Conservation (phyloP, 1,140 invertebrate species). For the Lerema accius region DNA sequence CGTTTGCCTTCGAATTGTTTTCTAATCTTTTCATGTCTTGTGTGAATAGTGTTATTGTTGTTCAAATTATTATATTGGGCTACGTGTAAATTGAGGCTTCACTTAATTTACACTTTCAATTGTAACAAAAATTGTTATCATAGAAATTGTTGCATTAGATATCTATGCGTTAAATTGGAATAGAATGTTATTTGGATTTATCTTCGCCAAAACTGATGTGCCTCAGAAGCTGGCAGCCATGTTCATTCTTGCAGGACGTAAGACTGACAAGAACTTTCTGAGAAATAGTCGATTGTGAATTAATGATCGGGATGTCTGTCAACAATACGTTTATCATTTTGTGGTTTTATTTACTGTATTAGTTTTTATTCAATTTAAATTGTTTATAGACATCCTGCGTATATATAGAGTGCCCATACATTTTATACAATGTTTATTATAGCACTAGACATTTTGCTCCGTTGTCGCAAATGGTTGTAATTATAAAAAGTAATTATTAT, state of each 20-base stretch:
- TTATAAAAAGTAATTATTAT: conserved; percentile 70
- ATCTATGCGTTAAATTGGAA: conserved; percentile 33
- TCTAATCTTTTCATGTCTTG: conserved; percentile 19
- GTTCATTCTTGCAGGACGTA: conserved; percentile 59
- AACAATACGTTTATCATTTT: conserved; percentile 47
- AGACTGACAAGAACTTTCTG: conserved; percentile 66
- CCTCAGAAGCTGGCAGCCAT: conserved; percentile 44
- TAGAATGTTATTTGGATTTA: conserved; percentile 14
- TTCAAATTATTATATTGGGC: conserved; percentile 30
- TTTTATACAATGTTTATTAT: conserved; percentile 52
- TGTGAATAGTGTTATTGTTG: conserved; percentile 33
- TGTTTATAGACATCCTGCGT: conserved; percentile 65
- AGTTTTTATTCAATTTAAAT: conserved; percentile 21
- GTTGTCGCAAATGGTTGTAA: conserved; percentile 80
- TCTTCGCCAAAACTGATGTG: conserved; percentile 27
- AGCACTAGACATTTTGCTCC: conserved; percentile 77
- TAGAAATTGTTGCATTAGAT: conserved; percentile 42
- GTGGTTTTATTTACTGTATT: conserved; percentile 30
- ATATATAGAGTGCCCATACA: conserved; percentile 65
- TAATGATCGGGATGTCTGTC: conserved; percentile 56
- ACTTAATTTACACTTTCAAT: conserved; percentile 18
- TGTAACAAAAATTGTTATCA: conserved; percentile 19
- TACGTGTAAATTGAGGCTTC: conserved; percentile 6
- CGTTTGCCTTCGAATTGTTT: conserved; percentile 23
- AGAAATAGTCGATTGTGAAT: conserved; percentile 61